Conservation (phyloP, 1,140 invertebrate species). For the Sminthurinus signatus region DNA sequence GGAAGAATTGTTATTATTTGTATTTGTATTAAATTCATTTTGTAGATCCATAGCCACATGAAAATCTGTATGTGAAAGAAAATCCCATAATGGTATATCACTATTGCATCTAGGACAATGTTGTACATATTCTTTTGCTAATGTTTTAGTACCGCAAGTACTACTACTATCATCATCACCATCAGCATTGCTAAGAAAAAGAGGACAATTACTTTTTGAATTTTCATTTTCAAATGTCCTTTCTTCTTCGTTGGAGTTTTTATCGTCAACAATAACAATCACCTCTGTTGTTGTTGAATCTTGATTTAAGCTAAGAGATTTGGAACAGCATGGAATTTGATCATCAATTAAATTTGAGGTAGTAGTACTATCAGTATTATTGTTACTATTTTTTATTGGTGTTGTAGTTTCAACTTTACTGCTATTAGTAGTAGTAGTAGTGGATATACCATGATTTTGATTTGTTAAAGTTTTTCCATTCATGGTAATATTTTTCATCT, state of each 20-base stretch:
- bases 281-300: background rate
- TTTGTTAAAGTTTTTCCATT: background rate
- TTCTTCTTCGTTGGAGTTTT: no score
- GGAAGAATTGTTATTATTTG: background rate
- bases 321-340: background rate
- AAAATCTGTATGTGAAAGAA: constrained; percentile 29
- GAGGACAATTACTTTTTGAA: background rate
- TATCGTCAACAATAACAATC: no score
- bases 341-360: background rate
- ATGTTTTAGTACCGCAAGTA: background rate
- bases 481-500: background rate
- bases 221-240: background rate
- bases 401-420: background rate
- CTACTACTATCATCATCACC: background rate
- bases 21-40: background rate
- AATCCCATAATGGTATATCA: constrained; percentile 24
- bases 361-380: background rate
- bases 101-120: constrained; percentile 29
- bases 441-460: background rate
- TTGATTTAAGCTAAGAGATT: background rate
- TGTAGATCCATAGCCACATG: constrained; percentile 36
- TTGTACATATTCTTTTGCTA: constrained; percentile 9
- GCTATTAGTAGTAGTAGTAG: background rate
- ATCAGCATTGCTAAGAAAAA: background rate
- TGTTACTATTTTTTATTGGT: background rate